Evolutionary conservation across 2,888 invertebrate genomes (phyloP).

Genomic region (Drosophila anomalata): DNA sequence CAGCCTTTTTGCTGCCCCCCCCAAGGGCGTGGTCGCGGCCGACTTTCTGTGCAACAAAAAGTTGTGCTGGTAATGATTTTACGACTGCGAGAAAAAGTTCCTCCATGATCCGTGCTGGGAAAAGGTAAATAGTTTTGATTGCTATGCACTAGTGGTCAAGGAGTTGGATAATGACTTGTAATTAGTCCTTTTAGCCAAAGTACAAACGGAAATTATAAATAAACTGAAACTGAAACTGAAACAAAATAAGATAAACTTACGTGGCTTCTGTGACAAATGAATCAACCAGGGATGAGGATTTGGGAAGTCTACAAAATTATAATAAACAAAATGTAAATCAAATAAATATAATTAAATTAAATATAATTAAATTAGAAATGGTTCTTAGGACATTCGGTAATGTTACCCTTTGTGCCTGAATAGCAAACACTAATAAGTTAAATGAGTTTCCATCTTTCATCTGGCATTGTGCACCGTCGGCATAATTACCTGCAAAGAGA

Average conservation of each 20-base stretch:
- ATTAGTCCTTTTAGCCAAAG: constrained; percentile 14
- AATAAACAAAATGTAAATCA: constrained; percentile 17
- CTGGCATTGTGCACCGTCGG: constrained; percentile 4
- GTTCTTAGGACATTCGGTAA: background rate
- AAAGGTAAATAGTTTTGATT: constrained; percentile 30
- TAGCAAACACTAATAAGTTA: constrained; percentile 22
- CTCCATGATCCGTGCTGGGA: background rate
- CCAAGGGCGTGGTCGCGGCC: constrained; percentile 21
- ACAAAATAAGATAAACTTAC: constrained; percentile 67
- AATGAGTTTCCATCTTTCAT: constrained; percentile 11
- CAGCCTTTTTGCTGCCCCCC: constrained; percentile 10
- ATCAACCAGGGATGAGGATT: constrained; percentile 74
- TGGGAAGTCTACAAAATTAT: constrained; percentile 57
- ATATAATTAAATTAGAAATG: constrained; percentile 13
- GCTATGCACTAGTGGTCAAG: background rate
- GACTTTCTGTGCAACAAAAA: constrained; percentile 3
- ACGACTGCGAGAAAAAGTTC: constrained; percentile 23
- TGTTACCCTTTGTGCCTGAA: constrained; percentile 16
- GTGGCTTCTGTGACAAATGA: constrained; percentile 77
- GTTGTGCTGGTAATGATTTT: constrained; percentile 38
- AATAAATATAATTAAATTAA: constrained; percentile 12
- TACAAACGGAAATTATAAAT: constrained; percentile 17
- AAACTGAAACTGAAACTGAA: constrained; percentile 26
- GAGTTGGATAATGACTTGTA: constrained; percentile 23
- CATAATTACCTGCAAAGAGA: constrained; percentile 56